Evolutionary conservation across 1,140 invertebrate species (phyloP).

Genomic region (Mesaphorura yosii): DNA sequence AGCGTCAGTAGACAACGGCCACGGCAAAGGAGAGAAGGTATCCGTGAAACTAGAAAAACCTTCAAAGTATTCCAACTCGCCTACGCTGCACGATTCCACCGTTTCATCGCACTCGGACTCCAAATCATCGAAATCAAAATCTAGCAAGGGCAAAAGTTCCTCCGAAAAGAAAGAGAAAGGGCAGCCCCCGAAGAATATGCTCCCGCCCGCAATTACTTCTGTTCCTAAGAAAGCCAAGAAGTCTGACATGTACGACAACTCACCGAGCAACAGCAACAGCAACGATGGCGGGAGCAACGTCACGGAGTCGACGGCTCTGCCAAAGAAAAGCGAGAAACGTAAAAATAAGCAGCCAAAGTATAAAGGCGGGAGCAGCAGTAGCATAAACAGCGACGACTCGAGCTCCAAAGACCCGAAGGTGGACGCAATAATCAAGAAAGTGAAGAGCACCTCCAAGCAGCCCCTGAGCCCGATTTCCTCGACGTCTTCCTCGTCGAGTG

Average conservation of each 20-base stretch:
- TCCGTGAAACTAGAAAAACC: slow-evolving; percentile 2
- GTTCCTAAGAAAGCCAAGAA: slow-evolving; percentile 31
- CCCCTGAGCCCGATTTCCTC: slow-evolving; percentile 20
- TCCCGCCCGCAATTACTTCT: slow-evolving; percentile 27
- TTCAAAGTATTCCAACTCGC: slow-evolving; percentile 15
- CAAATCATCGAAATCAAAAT: slow-evolving; percentile 15
- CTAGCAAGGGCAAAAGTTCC: slow-evolving; percentile 3
- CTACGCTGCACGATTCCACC: neutral
- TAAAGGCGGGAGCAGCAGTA: neutral
- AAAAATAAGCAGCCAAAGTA: neutral
- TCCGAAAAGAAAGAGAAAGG: slow-evolving; percentile 16
- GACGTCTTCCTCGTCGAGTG: neutral
- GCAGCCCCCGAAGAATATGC: slow-evolving; percentile 21
- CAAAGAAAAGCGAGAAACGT: neutral
- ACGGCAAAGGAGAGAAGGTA: slow-evolving; percentile 12
- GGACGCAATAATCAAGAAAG: slow-evolving; percentile 6
- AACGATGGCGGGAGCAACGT: no score
- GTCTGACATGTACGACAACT: slow-evolving; percentile 12
- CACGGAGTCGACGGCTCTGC: neutral
- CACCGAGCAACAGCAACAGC: neutral
- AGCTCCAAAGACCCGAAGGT: neutral
- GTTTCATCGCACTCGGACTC: neutral
- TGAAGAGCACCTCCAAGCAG: neutral
- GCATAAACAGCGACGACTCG: slow-evolving; percentile 3
- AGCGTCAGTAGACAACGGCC: slow-evolving; percentile 5